Evolutionary conservation across 2,797 vertebrate species (phyloP), one percentile per base, ranked within the genome.

Genomic region (Hipposideros larvatus): DNA sequence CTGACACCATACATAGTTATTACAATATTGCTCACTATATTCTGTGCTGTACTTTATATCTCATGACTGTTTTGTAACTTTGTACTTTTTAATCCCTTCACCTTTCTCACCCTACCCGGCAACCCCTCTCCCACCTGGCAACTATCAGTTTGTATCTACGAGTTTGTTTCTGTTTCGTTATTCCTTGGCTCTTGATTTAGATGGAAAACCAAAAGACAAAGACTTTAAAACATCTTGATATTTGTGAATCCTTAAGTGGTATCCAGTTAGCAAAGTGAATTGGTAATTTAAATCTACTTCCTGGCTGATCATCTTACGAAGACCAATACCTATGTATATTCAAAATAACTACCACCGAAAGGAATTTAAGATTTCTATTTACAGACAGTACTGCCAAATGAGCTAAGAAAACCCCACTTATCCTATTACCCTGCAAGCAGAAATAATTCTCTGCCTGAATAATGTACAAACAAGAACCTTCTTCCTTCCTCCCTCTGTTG

Each of bases 271-370:
- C 34, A 74, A 80, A 85, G 6, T 63, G 24, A 68, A 53, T 28
- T 71, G 41, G 48, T 53, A 61, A 74, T 95, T 89, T 53, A 79
- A 79, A 85, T 84, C 46, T 94, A 48, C 61, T 68, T 79, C 14
- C 73, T 59, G 7, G 11, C 11, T 74, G 34, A 75, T 37, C 59
- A 63, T 68, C 37, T 91, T 71, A 63, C 41, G 31, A 78, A 48
- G 34, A 79, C 28, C 48, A 26, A n/a, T 66, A 34, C 21, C 66
- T 90, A 28, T 24, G 37, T 89, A 61, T 48, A 41, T 15, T 66
- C 43, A 79, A 88, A 71, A 57, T 84, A 57, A 1, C 8, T 65
- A 43, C 11, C 31, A 55, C 11, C 13, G 37, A 79, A 28, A 84
- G 11, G 24, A 66, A 48, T 26, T 84, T 87, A 41, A 87, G 85